These are phyloP conservation scores for Melanerpes formicivorus DNA, from an alignment of 2,113 vertebrate genomes.

Conservation along the genomic window DNA sequence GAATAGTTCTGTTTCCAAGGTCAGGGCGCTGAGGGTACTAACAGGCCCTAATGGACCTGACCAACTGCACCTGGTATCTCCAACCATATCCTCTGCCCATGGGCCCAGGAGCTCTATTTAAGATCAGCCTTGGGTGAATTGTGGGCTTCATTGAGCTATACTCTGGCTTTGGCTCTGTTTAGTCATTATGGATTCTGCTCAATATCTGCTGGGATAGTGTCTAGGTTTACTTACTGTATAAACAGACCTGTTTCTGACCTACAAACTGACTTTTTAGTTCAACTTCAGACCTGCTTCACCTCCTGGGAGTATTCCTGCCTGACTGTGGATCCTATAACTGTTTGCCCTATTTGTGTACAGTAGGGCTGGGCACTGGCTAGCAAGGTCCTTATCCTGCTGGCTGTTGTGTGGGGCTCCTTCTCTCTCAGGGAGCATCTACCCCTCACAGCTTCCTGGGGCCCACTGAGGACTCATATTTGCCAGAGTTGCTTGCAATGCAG, in stretches of 20 bases:
- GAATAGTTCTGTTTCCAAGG: neutral
- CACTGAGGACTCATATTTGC: accelerated
- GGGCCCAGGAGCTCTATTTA: neutral
- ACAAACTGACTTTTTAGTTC: accelerated
- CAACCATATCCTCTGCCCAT: neutral
- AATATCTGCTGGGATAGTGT: accelerated
- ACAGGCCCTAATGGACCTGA: neutral
- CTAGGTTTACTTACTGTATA: accelerated
- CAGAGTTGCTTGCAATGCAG: neutral
- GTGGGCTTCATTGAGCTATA: accelerated
- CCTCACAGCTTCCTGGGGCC: neutral
- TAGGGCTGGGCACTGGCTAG: neutral
- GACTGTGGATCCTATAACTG: neutral
- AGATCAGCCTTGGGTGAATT: accelerated
- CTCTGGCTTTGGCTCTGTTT: accelerated
- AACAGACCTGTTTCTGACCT: accelerated
- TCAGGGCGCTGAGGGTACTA: neutral
- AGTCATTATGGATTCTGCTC: accelerated
- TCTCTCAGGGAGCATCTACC: neutral
- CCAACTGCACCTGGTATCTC: neutral
- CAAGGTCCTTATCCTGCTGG: neutral
- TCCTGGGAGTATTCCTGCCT: neutral
- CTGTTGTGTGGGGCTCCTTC: neutral
- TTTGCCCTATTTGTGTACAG: neutral
- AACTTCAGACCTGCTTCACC: accelerated